Evolutionary conservation across 2,113 vertebrate species (phyloP), one percentile per base, ranked within the genome.

Genomic region (Podocnemis expansa): DNA sequence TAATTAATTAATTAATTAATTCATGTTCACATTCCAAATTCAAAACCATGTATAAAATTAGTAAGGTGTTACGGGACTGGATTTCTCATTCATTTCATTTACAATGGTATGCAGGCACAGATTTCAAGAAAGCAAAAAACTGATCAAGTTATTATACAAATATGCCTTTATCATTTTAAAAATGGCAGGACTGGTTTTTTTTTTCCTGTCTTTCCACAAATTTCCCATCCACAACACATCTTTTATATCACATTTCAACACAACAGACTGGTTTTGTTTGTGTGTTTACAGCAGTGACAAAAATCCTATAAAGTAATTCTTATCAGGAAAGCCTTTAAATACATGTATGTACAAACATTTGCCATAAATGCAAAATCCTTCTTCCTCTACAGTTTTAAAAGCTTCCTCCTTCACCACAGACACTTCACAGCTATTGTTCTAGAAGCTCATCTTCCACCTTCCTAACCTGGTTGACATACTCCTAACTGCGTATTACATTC

Each of bases 381-480:
- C 25, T 75, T 70, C 22, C 34, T 91, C 78, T 34, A 56, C 12
- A 5, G 41, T 67, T 90, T 45, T 56, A 92, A 17, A 13, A 89
- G 45, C 8, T 29, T 60, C 12, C 70, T 93, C 70, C 43, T 51
- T 54, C 56, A 79, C 13, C 52, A 81, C 6, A 22, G 63, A 7
- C 38, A 91, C 49, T 78, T 81, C 88, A 85, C 31, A 93, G 76
- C 12, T 49, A 67, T 80, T 94, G 89, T 85, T 79, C 88, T 85
- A 34, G 25, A 87, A 2, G 79, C 8, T 89, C 78, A 84, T 41
- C 89, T 58, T 90, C 34, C 78, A 73, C 12, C 49, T 31, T 80
- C 41, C 56, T 67, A 2, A 54, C 24, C 63, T 81, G 3, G 19
- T 78, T 89, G 54, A 82, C 81, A 82, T 6, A 84, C 25, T 88